phyloP scores from a whole-genome alignment of 2,888 invertebrate species.

The Watsonalla cultraria region DNA sequence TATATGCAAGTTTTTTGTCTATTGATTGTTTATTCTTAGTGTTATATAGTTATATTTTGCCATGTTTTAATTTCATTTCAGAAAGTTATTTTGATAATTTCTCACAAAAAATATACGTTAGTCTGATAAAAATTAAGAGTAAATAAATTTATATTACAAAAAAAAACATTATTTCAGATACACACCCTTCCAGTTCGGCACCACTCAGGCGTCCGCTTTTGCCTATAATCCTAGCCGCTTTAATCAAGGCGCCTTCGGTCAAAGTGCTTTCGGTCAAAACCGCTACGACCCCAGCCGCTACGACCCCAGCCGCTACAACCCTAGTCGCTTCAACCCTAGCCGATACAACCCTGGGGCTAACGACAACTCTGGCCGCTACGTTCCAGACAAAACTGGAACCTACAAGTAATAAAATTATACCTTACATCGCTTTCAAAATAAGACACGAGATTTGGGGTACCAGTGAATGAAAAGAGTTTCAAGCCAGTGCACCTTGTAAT shows the following conservation, averaged over 20 bases:
- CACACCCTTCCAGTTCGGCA: conserved; percentile 28
- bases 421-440: neutral
- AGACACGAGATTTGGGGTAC: too few relatives aligned
- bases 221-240: conserved; percentile 8
- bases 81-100: too few relatives aligned
- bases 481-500: too few relatives aligned
- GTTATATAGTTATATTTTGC: too few relatives aligned
- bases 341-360: conserved; percentile 33
- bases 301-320: conserved; percentile 26
- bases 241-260: conserved; percentile 22
- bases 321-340: conserved; percentile 35
- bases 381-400: conserved; percentile 45
- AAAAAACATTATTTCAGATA: conserved; percentile 17
- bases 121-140: too few relatives aligned
- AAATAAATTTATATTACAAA: neutral
- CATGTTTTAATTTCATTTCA: too few relatives aligned
- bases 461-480: too few relatives aligned
- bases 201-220: neutral
- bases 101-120: too few relatives aligned
- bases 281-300: conserved; percentile 29
- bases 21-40: neutral
- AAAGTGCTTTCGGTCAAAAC: conserved; percentile 23
- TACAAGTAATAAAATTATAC: conserved; percentile 48
- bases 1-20: too few relatives aligned
- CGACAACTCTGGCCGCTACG: conserved; percentile 42